phyloP scores from a whole-genome alignment of 2,113 vertebrate species.

The Oxyura jamaicensis region DNA sequence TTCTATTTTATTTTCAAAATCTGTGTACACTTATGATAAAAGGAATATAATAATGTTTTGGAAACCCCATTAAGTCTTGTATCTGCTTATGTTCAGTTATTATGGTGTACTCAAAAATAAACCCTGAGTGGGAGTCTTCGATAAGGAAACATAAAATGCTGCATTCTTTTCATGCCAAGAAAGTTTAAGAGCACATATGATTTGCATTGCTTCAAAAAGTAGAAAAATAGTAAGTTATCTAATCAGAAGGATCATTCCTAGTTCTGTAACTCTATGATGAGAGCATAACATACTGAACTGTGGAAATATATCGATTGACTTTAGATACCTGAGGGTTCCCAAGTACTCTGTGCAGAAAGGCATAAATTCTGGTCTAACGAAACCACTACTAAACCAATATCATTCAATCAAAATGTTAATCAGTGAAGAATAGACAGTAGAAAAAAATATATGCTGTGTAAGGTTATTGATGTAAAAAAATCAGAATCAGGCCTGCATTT shows the following conservation, averaged over 20 bases:
- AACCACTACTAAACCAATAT: background rate
- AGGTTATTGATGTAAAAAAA: background rate
- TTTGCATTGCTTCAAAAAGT: background rate
- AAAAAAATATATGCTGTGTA: background rate
- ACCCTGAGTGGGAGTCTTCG: background rate
- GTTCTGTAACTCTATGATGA: background rate
- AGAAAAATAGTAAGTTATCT: background rate
- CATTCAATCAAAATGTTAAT: background rate
- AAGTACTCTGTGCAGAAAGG: background rate
- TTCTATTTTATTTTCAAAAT: background rate
- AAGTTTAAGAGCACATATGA: background rate
- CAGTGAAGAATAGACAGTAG: background rate
- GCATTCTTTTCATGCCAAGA: background rate
- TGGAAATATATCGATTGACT: background rate
- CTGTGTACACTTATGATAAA: background rate
- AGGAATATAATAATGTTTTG: background rate
- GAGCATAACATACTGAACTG: background rate
- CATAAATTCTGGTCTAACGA: background rate
- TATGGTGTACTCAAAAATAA: background rate
- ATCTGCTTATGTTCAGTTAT: background rate
- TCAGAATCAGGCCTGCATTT: background rate
- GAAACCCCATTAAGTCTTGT: background rate
- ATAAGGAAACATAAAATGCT: background rate
- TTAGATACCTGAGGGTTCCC: background rate
- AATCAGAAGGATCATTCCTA: background rate